phyloP scores from a whole-genome alignment of 2,888 invertebrate species.

The Clivina fossor region DNA sequence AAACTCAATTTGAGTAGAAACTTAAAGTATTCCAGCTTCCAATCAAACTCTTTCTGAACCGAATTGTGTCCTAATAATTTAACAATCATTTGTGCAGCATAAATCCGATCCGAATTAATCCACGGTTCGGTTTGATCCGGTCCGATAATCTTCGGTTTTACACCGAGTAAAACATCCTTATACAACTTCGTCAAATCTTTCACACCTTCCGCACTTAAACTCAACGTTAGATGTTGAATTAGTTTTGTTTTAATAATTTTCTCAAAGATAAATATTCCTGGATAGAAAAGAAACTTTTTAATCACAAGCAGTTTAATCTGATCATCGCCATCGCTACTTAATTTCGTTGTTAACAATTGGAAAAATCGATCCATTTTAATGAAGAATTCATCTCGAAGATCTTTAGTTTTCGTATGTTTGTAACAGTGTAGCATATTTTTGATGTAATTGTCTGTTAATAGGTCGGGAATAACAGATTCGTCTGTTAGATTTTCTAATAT shows the following conservation, averaged over 20 bases:
- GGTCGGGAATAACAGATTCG: conserved; percentile 57
- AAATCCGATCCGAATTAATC: conserved; percentile 69
- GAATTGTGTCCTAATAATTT: conserved; percentile 52
- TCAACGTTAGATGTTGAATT: conserved; percentile 64
- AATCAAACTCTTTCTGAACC: conserved; percentile 57
- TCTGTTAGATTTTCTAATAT: conserved; percentile 57
- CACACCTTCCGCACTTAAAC: conserved; percentile 62
- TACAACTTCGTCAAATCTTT: conserved; percentile 65
- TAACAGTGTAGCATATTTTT: conserved; percentile 65
- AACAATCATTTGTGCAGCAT: conserved; percentile 62
- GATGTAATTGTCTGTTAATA: conserved; percentile 67
- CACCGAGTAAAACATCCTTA: conserved; percentile 62
- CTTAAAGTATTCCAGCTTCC: conserved; percentile 66
- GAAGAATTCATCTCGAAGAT: conserved; percentile 61
- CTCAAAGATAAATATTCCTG: conserved; percentile 73
- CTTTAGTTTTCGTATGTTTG: conserved; percentile 60
- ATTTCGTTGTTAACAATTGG: conserved; percentile 55
- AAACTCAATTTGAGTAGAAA: conserved; percentile 66
- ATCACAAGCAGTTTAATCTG: conserved; percentile 61
- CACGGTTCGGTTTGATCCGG: conserved; percentile 57
- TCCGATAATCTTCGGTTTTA: conserved; percentile 57
- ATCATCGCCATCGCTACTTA: conserved; percentile 56
- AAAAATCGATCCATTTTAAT: conserved; percentile 60
- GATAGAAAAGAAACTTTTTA: conserved; percentile 66
- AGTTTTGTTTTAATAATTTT: conserved; percentile 69